A percentile compares a stretch with the other conserved stretches of the same genome.
Evolutionary conservation across 1,140 invertebrate species (phyloP).

Genomic region (Papilio glaucus): DNA sequence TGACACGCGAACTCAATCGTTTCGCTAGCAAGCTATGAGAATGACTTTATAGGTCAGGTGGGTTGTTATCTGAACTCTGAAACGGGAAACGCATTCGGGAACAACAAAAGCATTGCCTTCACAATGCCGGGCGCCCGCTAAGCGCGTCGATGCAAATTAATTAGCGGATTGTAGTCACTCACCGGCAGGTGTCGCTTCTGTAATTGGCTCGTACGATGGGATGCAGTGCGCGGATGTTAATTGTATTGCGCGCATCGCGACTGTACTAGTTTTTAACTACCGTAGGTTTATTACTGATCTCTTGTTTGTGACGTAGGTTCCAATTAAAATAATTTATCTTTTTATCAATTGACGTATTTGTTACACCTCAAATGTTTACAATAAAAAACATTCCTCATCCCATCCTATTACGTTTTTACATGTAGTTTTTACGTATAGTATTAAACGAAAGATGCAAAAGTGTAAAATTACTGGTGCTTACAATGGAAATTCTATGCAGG

Average conservation of each 20-base stretch:
- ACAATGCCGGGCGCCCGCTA: slow-evolving; percentile 9
- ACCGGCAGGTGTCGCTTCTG: slow-evolving; percentile 25
- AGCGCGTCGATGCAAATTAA: slow-evolving; percentile 29
- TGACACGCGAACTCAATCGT: not conserved
- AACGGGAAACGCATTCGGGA: slow-evolving; percentile 9
- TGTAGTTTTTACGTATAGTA: no score
- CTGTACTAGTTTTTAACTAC: not conserved
- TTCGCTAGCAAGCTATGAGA: slow-evolving; percentile 5
- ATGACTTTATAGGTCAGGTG: slow-evolving; percentile 29
- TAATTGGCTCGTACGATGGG: slow-evolving; percentile 23
- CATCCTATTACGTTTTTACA: not conserved
- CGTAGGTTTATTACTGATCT: not conserved
- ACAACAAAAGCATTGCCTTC: slow-evolving; percentile 22
- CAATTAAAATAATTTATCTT: slow-evolving; percentile 3
- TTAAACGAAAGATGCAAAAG: no score
- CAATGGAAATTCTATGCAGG: no score
- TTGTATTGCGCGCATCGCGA: not conserved
- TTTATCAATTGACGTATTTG: not conserved
- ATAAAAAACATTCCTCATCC: not conserved
- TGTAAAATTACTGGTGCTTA: no score
- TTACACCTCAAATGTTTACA: not conserved
- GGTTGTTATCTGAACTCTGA: slow-evolving; percentile 23
- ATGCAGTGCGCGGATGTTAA: not conserved
- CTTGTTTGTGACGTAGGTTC: slow-evolving; percentile 11
- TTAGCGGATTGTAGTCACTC: slow-evolving; percentile 31